phyloP scores from a whole-genome alignment of 1,140 invertebrate species.

The Panagrolaimus sp. region DNA sequence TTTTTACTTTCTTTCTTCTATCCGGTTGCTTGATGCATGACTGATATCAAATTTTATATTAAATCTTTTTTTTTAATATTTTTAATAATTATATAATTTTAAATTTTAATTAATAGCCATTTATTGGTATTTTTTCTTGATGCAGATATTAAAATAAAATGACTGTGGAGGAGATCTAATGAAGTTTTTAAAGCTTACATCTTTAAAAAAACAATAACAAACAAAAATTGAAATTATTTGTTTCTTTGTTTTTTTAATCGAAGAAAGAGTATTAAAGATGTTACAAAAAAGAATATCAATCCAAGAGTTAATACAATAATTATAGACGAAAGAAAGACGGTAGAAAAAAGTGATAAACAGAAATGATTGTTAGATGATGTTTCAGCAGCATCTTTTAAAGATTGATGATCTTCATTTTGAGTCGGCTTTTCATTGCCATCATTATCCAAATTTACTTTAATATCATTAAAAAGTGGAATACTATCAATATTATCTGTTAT shows the following conservation, averaged over 20 bases:
- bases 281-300: constrained; percentile 3
- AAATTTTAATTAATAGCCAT: too few species aligned
- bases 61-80: too few species aligned
- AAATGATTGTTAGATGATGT: background rate
- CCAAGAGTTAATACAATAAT: background rate
- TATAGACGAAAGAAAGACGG: background rate
- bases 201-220: background rate
- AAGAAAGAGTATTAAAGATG: background rate
- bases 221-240: background rate
- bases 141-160: too few species aligned
- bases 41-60: too few species aligned
- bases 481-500: background rate
- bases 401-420: background rate
- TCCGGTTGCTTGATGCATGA: too few species aligned
- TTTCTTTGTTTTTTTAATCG: constrained; percentile 4
- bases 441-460: constrained; percentile 6
- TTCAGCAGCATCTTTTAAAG: background rate
- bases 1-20: too few species aligned
- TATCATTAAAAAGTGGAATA: constrained; percentile 6
- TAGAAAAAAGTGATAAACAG: background rate
- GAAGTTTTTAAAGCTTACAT: too few species aligned
- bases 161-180: too few species aligned
- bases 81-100: too few species aligned
- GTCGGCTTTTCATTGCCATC: background rate
- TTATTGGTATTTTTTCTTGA: too few species aligned